Conservation (phyloP, 1,140 invertebrate species). For the Sarcophaga bullata region DNA sequence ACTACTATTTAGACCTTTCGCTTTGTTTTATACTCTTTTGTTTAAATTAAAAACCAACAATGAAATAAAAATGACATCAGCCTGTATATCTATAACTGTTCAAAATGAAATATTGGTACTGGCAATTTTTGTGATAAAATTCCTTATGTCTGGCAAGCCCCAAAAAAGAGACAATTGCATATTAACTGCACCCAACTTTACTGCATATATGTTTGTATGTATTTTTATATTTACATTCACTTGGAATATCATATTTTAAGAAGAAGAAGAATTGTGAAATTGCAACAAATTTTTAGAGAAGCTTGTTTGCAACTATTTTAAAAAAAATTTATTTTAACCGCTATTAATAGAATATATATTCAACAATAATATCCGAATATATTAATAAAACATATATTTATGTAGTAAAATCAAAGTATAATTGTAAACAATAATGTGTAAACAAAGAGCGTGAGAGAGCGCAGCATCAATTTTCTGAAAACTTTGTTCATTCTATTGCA, state of each 20-base stretch:
- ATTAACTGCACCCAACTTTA: too few relatives aligned
- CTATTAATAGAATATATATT: neutral
- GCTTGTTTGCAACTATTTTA: conserved; percentile 6
- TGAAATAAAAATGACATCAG: too few relatives aligned
- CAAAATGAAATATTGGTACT: too few relatives aligned
- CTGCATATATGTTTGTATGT: too few relatives aligned
- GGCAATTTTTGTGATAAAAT: too few relatives aligned
- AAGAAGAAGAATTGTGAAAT: conserved; percentile 15
- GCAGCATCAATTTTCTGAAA: neutral
- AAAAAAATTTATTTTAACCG: neutral
- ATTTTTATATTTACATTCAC: too few relatives aligned
- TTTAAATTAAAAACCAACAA: too few relatives aligned
- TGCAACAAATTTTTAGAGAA: neutral
- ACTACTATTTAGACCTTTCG: too few relatives aligned
- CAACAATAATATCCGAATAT: neutral
- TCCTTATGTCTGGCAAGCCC: too few relatives aligned
- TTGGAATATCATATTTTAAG: neutral
- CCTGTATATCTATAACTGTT: too few relatives aligned
- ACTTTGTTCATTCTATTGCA: neutral
- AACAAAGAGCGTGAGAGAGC: neutral
- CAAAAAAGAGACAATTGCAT: too few relatives aligned
- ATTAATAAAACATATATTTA: neutral
- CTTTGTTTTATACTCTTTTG: too few relatives aligned
- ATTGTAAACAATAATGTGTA: conserved; percentile 4
- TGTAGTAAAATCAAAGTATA: neutral